Percentiles rank a stretch among this genome's conserved stretches.
These are phyloP conservation scores for Cyclopterus lumpus DNA, from an alignment of 2,797 vertebrate species.

Conservation along the genomic window DNA sequence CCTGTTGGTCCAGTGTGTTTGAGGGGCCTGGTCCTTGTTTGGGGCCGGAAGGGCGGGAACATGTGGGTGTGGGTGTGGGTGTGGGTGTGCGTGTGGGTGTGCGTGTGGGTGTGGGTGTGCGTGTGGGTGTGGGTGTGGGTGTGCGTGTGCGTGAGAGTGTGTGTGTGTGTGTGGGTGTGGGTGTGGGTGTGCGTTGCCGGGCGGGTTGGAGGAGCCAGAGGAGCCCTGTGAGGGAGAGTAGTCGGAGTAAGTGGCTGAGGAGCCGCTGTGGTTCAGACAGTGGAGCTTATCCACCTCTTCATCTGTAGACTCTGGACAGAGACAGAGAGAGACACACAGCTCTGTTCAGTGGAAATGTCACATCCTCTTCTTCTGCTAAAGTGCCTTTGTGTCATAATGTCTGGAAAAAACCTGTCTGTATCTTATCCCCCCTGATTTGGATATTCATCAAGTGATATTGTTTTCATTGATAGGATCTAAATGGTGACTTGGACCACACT, in stretches of 20 bases:
- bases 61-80: constrained; percentile 61
- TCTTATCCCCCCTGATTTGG: not conserved
- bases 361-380: constrained; percentile 14
- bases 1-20: constrained; percentile 99
- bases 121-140: constrained; percentile 75
- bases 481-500: not conserved
- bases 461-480: not conserved
- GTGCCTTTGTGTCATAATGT: constrained; percentile 9
- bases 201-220: constrained; percentile 95
- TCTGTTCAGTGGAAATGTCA: constrained; percentile 47
- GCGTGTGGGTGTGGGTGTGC: constrained; percentile 28
- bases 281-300: constrained; percentile 98
- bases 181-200: constrained; percentile 84
- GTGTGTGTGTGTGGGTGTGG: constrained; percentile 41
- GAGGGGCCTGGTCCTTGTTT: constrained; percentile 92
- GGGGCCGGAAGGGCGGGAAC: constrained; percentile 87
- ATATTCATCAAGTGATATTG: not conserved
- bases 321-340: constrained; percentile 19
- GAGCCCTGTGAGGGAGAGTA: constrained; percentile 99
- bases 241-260: constrained; percentile 99
- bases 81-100: constrained; percentile 74
- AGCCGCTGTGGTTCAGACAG: constrained; percentile 98
- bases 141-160: not conserved
- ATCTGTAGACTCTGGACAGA: constrained; percentile 93
- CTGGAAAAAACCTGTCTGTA: not conserved